These are phyloP conservation scores for Eupithecia centaureata DNA, from an alignment of 2,888 invertebrate species.

Conservation along the genomic window DNA sequence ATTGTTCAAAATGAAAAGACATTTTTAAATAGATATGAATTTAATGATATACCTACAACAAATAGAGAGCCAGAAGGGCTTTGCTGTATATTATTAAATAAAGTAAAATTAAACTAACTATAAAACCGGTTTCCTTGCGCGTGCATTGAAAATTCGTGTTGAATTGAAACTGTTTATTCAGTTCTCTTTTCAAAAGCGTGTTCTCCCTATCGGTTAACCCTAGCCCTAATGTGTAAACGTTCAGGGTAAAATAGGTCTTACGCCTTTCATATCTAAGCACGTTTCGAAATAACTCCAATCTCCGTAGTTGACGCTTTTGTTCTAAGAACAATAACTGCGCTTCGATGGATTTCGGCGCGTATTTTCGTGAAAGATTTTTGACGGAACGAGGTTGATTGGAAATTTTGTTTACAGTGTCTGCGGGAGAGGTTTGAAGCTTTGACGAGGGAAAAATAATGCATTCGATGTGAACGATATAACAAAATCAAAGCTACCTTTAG, in stretches of 20 bases:
- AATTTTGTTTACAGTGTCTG: constrained; percentile 12
- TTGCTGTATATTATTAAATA: too few relatives aligned
- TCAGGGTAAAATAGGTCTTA: background rate
- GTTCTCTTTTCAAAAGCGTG: background rate
- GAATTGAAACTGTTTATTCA: background rate
- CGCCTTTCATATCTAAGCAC: constrained; percentile 13
- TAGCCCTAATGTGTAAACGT: background rate
- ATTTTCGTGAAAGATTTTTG: constrained; percentile 15
- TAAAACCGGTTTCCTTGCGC: too few relatives aligned
- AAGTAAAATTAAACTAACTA: too few relatives aligned
- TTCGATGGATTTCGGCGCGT: constrained; percentile 22
- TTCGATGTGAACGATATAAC: too few relatives aligned
- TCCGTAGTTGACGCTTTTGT: constrained; percentile 18
- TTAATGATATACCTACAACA: too few relatives aligned
- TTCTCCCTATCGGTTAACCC: background rate
- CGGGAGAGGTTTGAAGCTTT: background rate
- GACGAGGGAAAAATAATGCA: background rate
- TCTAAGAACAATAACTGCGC: constrained; percentile 19
- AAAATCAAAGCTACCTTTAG: background rate
- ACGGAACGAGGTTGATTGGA: constrained; percentile 19
- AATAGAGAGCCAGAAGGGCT: too few relatives aligned
- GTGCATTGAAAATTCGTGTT: too few relatives aligned
- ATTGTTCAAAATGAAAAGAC: too few relatives aligned
- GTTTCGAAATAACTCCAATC: constrained; percentile 23
- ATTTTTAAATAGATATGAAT: too few relatives aligned